Evolutionary conservation across 2,888 invertebrate genomes (phyloP), one percentile per base, ranked within the genome.

Genomic region (Drosophila robusta): DNA sequence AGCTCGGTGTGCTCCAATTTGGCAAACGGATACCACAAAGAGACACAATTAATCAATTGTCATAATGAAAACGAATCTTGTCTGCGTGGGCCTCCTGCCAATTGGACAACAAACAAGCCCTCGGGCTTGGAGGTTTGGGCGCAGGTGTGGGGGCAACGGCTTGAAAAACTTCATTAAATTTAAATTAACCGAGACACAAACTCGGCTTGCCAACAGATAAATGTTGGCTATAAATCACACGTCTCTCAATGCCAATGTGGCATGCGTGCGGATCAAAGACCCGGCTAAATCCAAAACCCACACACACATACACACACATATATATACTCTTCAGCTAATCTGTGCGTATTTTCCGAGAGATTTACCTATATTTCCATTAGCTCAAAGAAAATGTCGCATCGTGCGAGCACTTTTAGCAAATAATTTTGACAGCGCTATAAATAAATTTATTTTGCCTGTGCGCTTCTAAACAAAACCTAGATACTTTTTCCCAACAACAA

Each of bases 31-130:
- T 55, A 77, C 72, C 56, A 58, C 45, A 41, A 62, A 58, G 63
- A 58, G 47, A 22, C 41, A 62, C 75, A 87, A 84, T 84, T 84
- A 85, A 84, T 87, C 84, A 87, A 75, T 87, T 81, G 73, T 50
- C 65, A 57, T 57, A 72, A 81, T 81, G 69, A 67, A 79, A 70
- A 64, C 72, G 67, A 70, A 77, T 68, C 70, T 76, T 86, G 61
- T 46, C 46, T 63, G 85, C 78, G 87, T 81, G 80, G 81, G 81
- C 54, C 32, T 9, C 44, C 36, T 49, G 63, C 46, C 46, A 52
- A 75, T 68, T 65, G 83, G 64, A 50, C 68, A 73, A 42, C 34
- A 67, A 80, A 14, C 77, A 77, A 62, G 63, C 75, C 69, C 80
- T 70, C 55, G 38, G 58, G 62, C 46, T 34, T 4, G 4, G 1